Percentiles rank a stretch among this genome's conserved stretches.
Evolutionary conservation across 2,797 vertebrate species (phyloP).

Genomic region (Sandelia bainsii): DNA sequence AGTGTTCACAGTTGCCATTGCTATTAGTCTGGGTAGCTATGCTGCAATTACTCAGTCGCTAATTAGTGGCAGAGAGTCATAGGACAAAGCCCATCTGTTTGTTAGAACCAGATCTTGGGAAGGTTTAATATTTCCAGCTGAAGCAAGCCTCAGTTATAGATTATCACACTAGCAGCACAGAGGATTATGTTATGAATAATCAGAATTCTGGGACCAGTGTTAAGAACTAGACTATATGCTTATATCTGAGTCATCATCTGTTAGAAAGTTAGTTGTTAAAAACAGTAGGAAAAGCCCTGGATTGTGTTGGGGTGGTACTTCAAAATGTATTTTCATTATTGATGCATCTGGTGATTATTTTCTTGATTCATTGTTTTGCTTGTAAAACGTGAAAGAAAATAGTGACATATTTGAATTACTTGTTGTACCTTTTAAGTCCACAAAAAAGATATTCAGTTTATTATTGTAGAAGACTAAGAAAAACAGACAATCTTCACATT

Average conservation of each 20-base stretch:
- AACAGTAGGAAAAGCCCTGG: no score
- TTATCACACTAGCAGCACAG: constrained; percentile 45
- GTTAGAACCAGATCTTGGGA: constrained; percentile 56
- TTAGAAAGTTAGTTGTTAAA: background rate
- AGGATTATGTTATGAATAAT: constrained; percentile 22
- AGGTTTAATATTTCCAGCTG: constrained; percentile 19
- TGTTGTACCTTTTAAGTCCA: no score
- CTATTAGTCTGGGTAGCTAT: constrained; percentile 63
- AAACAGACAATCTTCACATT: background rate
- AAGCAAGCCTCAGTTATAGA: constrained; percentile 37
- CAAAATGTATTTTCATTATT: background rate
- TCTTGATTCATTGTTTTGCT: background rate
- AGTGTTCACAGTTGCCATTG: constrained; percentile 54
- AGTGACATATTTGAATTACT: no score
- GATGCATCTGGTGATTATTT: background rate
- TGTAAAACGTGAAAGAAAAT: background rate
- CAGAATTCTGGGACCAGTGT: constrained; percentile 1
- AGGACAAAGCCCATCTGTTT: constrained; percentile 77
- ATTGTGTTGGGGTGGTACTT: background rate
- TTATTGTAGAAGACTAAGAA: background rate
- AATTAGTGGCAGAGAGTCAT: constrained; percentile 64
- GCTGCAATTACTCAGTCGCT: constrained; percentile 70
- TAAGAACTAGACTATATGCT: background rate
- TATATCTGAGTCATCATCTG: background rate
- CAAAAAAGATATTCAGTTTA: background rate